Evolutionary conservation across 2,113 vertebrate genomes (phyloP).

Genomic region (Sinocyclocheilus maitianheensis): DNA sequence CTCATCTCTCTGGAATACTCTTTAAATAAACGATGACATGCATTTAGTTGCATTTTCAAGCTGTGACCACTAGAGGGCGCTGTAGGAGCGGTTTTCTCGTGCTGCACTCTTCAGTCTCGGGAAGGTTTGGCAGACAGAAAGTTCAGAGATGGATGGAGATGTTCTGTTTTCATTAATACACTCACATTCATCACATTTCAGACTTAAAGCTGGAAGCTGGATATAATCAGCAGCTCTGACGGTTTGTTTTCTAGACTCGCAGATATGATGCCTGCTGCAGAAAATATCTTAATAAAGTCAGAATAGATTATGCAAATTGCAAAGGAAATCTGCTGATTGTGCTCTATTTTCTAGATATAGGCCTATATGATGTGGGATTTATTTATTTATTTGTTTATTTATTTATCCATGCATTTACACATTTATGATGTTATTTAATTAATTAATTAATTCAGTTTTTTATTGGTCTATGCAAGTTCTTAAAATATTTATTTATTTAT

Average conservation of each 20-base stretch:
- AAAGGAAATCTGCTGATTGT: background rate
- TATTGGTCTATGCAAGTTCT: no score
- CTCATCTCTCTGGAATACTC: background rate
- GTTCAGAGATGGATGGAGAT: no score
- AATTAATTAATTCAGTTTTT: no score
- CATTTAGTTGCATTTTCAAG: background rate
- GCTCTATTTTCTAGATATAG: background rate
- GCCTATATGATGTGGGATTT: background rate
- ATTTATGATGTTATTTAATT: no score
- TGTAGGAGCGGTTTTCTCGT: background rate
- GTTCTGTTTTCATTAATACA: background rate
- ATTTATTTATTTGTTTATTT: background rate
- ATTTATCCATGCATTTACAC: no score
- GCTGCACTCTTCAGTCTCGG: no score
- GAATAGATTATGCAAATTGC: background rate
- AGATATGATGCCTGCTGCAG: background rate
- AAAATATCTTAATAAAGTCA: background rate
- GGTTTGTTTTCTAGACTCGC: background rate
- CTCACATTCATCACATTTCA: background rate
- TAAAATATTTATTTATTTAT: no score
- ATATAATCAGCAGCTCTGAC: no score
- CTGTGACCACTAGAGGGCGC: background rate
- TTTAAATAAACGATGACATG: no score
- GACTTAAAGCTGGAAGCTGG: background rate
- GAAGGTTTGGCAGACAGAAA: no score